phyloP scores from a whole-genome alignment of 2,113 vertebrate species.

The Sceloporus undulatus region DNA sequence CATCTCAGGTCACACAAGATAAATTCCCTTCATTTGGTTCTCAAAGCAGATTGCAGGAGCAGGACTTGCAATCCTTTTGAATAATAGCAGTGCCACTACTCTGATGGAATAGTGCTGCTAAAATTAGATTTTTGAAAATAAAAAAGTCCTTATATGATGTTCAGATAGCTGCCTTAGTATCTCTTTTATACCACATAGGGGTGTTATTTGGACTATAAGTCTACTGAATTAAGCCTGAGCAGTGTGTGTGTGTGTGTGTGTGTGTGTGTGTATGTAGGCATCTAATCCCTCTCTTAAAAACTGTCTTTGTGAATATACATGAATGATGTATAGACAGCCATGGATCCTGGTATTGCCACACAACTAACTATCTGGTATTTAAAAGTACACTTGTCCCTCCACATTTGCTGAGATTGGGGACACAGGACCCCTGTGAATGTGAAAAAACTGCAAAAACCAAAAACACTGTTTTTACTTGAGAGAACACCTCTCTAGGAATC shows the following conservation, averaged over 20 bases:
- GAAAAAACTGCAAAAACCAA: no score
- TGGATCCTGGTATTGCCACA: neutral
- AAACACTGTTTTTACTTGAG: no score
- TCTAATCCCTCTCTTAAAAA: neutral
- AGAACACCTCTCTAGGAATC: no score
- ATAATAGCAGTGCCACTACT: conserved; percentile 2
- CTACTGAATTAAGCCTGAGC: neutral
- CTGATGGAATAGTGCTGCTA: neutral
- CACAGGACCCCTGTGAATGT: no score
- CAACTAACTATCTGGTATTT: neutral
- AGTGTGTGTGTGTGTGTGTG: no score
- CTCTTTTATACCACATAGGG: neutral
- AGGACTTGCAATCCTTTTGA: conserved; percentile 4
- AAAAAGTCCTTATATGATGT: neutral
- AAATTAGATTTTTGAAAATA: conserved; percentile 14
- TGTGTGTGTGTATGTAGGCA: neutral
- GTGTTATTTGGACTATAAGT: neutral
- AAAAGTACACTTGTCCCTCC: no score
- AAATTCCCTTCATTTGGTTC: neutral
- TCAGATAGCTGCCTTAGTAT: neutral
- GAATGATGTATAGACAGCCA: neutral
- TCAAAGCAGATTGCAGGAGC: neutral
- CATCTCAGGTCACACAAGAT: conserved; percentile 3
- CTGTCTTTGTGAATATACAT: no score
- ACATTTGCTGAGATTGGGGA: no score